Base-by-base conservation (phyloP, 2,797 vertebrate species). In the Selene dorsalis region DNA sequence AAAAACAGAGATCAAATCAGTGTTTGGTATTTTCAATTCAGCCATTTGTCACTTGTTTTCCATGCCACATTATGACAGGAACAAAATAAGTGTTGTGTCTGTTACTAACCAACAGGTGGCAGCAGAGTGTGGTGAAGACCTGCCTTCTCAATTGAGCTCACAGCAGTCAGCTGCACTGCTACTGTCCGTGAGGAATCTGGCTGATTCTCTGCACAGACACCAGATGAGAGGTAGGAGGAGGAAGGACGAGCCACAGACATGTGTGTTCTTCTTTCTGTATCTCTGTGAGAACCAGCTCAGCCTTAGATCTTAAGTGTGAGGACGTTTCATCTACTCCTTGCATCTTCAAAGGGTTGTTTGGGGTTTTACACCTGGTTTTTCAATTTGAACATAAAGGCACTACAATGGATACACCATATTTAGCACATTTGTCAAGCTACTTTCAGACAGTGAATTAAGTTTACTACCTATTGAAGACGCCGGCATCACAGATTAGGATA, bases 151-250 rank as follows among this genome's bases (percentile, higher is more conserved):
- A 0, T 89, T 68, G 91, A 82, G 6, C 0, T 0, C 24, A 0
- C 8, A 76, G 7, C 24, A 90, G 55, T 75, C 4, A 0, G 84
- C 84, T 16, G n/a, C 10, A 0, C 7, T 93, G 1, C 58, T 91
- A 63, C 20, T 52, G 43, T 30, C 66, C 48, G 7, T 91, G 71
- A 86, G 24, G 45, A 79, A 13, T 9, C 55, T 93, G 72, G 73
- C 60, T 0, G 69, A 85, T 0, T 3, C 9, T 4, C 55, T 94
- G 65, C 30, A 84, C 26, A 73, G 64, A 38, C 82, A 86, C 1
- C 89, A 90, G 67, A 82, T 84, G 79, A 77, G n/a, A 64, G 72
- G 85, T 88, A 67, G 63, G 81, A 35, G 32, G 32, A 35, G 32
- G 32, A 86, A n/a, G 53, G 48, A 65, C 0, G 61, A 75, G 69